Percentiles rank a stretch among this genome's conserved stretches.
Evolutionary conservation across 2,888 invertebrate genomes (phyloP).

Genomic region (Tetragonisca angustula): DNA sequence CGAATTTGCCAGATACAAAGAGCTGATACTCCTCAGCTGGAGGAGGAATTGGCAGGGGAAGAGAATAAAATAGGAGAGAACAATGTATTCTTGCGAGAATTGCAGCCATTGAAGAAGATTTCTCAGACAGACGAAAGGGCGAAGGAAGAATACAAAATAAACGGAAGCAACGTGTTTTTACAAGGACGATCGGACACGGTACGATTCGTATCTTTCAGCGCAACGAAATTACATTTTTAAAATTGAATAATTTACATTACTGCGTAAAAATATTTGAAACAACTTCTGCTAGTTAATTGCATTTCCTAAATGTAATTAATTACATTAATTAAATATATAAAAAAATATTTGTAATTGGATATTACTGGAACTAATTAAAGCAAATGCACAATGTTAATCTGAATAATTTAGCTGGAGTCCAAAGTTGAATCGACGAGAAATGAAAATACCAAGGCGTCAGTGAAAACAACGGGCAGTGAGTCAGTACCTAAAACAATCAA

Average conservation of each 20-base stretch:
- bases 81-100: conserved; percentile 13
- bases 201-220: neutral
- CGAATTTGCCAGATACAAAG: conserved; percentile 64
- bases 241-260: neutral
- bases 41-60: conserved; percentile 63
- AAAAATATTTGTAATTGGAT: no score
- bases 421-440: neutral
- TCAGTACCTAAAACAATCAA: neutral
- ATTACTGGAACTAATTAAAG: no score
- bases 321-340: no score
- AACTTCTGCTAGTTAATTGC: no score
- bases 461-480: neutral
- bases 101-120: neutral
- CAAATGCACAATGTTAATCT: neutral
- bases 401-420: neutral
- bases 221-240: neutral
- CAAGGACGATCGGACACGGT: neutral
- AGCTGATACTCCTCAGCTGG: conserved; percentile 74
- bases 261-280: neutral
- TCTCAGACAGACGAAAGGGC: neutral
- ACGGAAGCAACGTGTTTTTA: no score
- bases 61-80: neutral
- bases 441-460: neutral
- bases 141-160: neutral
- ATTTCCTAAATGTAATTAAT: no score